A percentile compares a stretch with the other conserved stretches of the same genome.
Conservation (phyloP, 1,140 invertebrate genomes). For the Neotoxoptera formosana region DNA sequence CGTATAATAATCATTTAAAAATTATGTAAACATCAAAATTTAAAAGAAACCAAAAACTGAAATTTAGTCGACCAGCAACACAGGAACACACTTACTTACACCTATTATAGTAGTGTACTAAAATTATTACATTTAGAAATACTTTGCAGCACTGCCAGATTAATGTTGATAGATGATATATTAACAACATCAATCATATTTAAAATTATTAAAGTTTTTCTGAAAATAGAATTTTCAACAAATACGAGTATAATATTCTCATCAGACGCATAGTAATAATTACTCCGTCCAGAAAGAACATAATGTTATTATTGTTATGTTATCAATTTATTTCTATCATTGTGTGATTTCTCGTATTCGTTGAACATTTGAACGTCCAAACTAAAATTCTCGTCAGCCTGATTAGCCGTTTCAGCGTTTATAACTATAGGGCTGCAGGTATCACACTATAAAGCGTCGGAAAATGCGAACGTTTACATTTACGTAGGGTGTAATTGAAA, state of each 20-base stretch:
- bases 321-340: background rate
- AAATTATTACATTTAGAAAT: background rate
- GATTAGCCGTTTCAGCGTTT: background rate
- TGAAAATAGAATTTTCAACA: background rate
- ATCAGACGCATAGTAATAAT: background rate
- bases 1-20: background rate
- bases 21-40: background rate
- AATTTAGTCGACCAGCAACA: background rate
- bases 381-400: background rate
- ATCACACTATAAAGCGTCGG: background rate
- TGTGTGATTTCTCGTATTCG: too few relatives aligned
- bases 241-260: background rate
- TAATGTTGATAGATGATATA: background rate
- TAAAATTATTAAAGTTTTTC: background rate
- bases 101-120: background rate
- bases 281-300: background rate
- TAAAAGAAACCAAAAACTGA: background rate
- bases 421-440: background rate
- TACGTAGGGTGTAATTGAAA: background rate
- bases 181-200: slow-evolving; percentile 8
- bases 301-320: background rate
- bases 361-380: background rate
- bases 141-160: background rate
- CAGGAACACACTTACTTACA: background rate
- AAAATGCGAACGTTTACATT: background rate